Conservation (phyloP, 2,113 vertebrate species). For the Orcinus orca region DNA sequence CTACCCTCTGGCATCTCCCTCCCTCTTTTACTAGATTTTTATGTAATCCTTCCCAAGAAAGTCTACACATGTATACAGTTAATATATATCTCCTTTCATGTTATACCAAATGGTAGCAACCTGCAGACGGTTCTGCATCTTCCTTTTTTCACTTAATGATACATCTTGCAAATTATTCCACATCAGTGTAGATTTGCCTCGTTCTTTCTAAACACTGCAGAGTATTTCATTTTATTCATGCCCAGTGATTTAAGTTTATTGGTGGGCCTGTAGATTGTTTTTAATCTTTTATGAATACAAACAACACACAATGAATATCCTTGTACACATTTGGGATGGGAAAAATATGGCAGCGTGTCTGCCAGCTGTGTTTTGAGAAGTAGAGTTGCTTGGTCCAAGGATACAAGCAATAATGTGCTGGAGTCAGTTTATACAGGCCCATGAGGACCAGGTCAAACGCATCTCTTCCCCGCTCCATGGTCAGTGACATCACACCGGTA, state of each 20-base stretch:
- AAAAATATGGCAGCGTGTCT: background rate
- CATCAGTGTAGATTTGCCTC: background rate
- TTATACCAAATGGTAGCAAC: background rate
- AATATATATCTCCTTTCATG: background rate
- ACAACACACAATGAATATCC: background rate
- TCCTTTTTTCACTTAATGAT: background rate
- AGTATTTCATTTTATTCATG: background rate
- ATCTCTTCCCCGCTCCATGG: background rate
- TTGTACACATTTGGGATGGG: background rate
- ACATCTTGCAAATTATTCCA: background rate
- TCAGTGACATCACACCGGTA: background rate
- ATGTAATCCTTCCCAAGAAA: background rate
- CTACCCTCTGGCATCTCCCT: no score
- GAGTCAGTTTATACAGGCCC: background rate
- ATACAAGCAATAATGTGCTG: background rate
- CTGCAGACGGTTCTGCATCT: background rate
- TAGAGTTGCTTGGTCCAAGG: background rate
- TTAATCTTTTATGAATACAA: constrained; percentile 29
- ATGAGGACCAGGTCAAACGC: background rate
- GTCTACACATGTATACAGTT: background rate
- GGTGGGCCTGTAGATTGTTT: background rate
- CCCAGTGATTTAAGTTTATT: background rate
- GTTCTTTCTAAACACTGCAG: background rate
- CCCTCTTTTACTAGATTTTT: background rate
- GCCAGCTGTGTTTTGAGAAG: background rate